Percentiles rank a stretch among this genome's conserved stretches.
These are phyloP conservation scores for Scaptomyza polygonia DNA, from an alignment of 2,888 invertebrate genomes.

Conservation along the genomic window DNA sequence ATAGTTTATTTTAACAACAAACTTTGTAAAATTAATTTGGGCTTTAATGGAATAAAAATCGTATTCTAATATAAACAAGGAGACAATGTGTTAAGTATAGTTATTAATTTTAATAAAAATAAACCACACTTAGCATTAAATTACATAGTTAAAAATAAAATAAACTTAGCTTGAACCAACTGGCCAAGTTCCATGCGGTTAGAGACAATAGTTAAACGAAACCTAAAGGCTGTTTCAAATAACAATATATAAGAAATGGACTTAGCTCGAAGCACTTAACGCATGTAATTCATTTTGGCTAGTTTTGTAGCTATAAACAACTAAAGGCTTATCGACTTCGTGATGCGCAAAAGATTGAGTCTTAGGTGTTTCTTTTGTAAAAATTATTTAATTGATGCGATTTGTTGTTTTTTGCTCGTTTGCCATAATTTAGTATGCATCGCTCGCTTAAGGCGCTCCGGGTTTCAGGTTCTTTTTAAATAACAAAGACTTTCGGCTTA, in stretches of 20 bases:
- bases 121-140: background rate
- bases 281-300: slow-evolving; percentile 9
- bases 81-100: background rate
- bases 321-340: background rate
- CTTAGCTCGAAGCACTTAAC: background rate
- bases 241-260: background rate
- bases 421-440: slow-evolving; percentile 51
- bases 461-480: slow-evolving; percentile 47
- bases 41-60: too few species aligned
- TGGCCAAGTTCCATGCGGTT: slow-evolving; percentile 6
- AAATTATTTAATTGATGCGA: slow-evolving; percentile 61
- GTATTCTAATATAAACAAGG: too few species aligned
- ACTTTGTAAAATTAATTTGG: too few species aligned
- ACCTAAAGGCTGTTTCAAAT: too few species aligned
- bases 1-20: too few species aligned
- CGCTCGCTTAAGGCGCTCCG: slow-evolving; percentile 14
- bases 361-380: too few species aligned
- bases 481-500: slow-evolving; percentile 1
- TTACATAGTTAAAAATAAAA: background rate
- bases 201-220: background rate
- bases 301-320: background rate
- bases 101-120: background rate
- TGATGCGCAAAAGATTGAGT: slow-evolving; percentile 50
- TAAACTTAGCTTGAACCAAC: background rate
- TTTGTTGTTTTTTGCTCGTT: slow-evolving; percentile 28